Evolutionary conservation across 2,888 invertebrate genomes (phyloP), one percentile per base, ranked within the genome.

Genomic region (Tiphia femorata): DNA sequence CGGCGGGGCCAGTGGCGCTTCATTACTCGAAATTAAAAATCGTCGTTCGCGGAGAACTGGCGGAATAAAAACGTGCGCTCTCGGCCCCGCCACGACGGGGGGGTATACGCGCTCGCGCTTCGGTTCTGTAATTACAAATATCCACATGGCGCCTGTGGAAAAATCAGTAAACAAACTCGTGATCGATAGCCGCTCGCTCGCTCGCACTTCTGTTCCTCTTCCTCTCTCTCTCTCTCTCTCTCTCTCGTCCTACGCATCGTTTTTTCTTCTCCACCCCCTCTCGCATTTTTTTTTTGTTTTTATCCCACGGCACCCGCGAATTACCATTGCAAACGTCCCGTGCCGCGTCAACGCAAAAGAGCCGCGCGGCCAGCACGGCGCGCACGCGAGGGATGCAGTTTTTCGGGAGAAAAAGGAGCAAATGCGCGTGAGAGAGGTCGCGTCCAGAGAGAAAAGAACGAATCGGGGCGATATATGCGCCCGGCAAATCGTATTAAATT

Each of bases 11-110:
- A 49, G 62, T 56, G 67, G 67, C 71, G 76, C 73, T 78, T 79
- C 77, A 79, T 80, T 80, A 73, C 70, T 67, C 65, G 75, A 73
- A 79, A 79, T 79, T 80, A 77, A 78, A 78, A 77, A 76, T 74
- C 67, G 74, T 73, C 70, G 71, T 72, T 69, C 69, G 72, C n/a
- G n/a, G n/a, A n/a, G 72, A 76, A 55, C 35, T 64, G 64, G 69
- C 65, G 70, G n/a, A 74, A 72, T 72, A 73, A 75, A 76, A 78
- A 76, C 64, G n/a, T 58, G 44, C 58, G 61, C n/a, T n/a, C n/a
- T n/a, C n/a, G n/a, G n/a, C n/a, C n/a, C n/a, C n/a, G n/a, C n/a
- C n/a, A n/a, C n/a, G n/a, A n/a, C n/a, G n/a, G n/a, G n/a, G n/a
- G n/a, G n/a, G n/a, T n/a, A n/a, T n/a, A n/a, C n/a, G n/a, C 55